These are phyloP conservation scores for Oncopodura yosiiana DNA, from an alignment of 1,140 invertebrate species.

Conservation along the genomic window DNA sequence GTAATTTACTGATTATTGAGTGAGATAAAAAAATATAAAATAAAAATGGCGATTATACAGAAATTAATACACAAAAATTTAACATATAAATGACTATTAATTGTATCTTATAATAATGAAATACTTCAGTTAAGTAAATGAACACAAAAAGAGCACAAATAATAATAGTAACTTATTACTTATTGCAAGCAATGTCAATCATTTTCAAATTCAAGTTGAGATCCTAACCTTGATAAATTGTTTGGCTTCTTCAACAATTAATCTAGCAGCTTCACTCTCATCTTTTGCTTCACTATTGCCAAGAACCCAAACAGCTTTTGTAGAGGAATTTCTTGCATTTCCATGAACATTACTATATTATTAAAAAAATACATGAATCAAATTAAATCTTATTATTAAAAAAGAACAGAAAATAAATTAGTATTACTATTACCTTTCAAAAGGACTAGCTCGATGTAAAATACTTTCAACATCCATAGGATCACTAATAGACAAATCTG, in stretches of 20 bases:
- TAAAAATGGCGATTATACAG: too few species aligned
- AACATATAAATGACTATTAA: too few species aligned
- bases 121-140: too few species aligned
- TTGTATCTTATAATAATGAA: too few species aligned
- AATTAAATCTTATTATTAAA: neutral
- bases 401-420: neutral
- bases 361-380: neutral
- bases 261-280: constrained; percentile 64
- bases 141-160: too few species aligned
- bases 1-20: too few species aligned
- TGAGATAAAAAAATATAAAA: too few species aligned
- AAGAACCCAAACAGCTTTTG: constrained; percentile 66
- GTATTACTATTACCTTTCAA: constrained; percentile 52
- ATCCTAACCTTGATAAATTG: constrained; percentile 48
- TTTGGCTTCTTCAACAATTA: constrained; percentile 71
- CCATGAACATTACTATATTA: constrained; percentile 21
- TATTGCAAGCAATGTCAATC: too few species aligned
- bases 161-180: too few species aligned
- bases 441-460: constrained; percentile 67
- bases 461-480: constrained; percentile 60
- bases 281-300: constrained; percentile 66
- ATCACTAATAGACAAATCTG: constrained; percentile 64
- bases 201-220: too few species aligned
- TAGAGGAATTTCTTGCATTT: neutral
- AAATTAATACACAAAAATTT: too few species aligned